Conservation (phyloP, 1,140 invertebrate genomes). For the Nylanderia fulva region DNA sequence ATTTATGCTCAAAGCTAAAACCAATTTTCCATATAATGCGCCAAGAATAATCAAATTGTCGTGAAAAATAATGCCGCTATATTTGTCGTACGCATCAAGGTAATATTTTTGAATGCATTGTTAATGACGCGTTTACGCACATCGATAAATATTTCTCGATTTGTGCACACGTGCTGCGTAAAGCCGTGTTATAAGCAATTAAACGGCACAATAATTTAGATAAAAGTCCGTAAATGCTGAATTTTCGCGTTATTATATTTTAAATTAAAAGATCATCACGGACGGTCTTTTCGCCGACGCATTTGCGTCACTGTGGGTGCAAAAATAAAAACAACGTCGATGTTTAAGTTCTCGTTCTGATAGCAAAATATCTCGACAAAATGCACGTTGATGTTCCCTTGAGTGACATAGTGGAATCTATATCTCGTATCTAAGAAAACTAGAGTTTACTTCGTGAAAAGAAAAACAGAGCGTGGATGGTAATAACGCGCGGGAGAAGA, state of each 20-base stretch:
- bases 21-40: neutral
- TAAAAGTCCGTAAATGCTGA: neutral
- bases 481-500: neutral
- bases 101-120: neutral
- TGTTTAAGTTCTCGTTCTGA: neutral
- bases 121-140: neutral
- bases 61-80: neutral
- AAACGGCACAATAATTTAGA: neutral
- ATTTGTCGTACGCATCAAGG: neutral
- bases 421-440: constrained; percentile 18
- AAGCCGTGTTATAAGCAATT: neutral
- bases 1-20: neutral
- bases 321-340: constrained; percentile 20
- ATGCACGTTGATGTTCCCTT: constrained; percentile 1
- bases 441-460: constrained; percentile 22
- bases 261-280: neutral
- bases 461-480: constrained; percentile 7
- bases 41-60: neutral
- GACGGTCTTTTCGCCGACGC: neutral
- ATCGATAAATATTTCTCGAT: neutral
- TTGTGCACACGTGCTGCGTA: neutral
- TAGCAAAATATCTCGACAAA: constrained; percentile 1
- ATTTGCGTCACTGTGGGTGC: neutral
- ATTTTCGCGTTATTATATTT: constrained; percentile 11
- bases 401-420: constrained; percentile 4